These are phyloP conservation scores for Pogonomyrmex californicus DNA, from an alignment of 1,140 invertebrate genomes.

Conservation along the genomic window DNA sequence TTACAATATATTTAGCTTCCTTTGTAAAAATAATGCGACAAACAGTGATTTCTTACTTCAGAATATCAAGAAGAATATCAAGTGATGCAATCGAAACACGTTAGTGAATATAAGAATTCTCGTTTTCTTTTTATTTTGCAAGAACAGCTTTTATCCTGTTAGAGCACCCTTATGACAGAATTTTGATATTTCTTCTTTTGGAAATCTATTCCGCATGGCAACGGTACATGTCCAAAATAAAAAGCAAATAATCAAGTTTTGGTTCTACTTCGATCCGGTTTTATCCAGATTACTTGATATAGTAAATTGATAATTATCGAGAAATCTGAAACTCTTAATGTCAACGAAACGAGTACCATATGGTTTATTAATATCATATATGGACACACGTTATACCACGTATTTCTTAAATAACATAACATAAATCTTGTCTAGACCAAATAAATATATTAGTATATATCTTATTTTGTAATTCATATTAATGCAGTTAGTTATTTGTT, in stretches of 20 bases:
- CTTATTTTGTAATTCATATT: neutral
- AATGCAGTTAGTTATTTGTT: neutral
- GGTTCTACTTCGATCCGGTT: slow-evolving; percentile 11
- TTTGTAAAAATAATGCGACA: neutral
- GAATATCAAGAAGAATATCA: neutral
- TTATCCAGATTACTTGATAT: slow-evolving; percentile 30
- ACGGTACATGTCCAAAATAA: neutral
- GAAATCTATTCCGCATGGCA: neutral
- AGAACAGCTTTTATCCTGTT: slow-evolving; percentile 34
- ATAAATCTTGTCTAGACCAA: neutral
- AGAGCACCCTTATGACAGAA: neutral
- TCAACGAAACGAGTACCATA: neutral
- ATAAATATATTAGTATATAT: neutral
- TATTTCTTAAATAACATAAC: neutral
- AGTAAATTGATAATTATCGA: slow-evolving; percentile 41
- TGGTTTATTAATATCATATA: slow-evolving; percentile 22
- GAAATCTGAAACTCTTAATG: slow-evolving; percentile 32
- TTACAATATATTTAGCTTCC: neutral
- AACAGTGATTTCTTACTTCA: slow-evolving; percentile 4
- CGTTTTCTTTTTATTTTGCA: neutral
- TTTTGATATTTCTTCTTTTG: neutral
- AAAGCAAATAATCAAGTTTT: slow-evolving; percentile 34
- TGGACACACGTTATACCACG: neutral
- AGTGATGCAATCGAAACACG: neutral
- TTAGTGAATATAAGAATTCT: neutral